phyloP scores from a whole-genome alignment of 2,113 vertebrate genomes.

The Apodemus speciosus region DNA sequence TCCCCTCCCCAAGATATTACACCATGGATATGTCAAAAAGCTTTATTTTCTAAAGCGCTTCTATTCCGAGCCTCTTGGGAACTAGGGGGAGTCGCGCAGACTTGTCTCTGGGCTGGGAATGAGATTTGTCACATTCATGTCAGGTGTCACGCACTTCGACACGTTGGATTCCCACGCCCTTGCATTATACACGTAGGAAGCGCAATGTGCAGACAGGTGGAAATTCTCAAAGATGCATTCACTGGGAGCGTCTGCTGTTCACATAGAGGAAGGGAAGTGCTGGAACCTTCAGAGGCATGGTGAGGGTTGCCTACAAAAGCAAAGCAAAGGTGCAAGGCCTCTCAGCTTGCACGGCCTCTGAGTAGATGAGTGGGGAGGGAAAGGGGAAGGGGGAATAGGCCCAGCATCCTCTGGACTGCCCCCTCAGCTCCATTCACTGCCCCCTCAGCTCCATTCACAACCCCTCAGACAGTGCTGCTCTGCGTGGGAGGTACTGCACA shows the following conservation, averaged over 20 bases:
- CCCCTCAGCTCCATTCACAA: neutral
- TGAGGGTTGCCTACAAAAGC: neutral
- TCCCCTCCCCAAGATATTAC: too few relatives aligned
- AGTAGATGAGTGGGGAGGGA: too few relatives aligned
- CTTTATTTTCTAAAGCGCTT: too few relatives aligned
- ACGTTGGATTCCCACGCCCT: too few relatives aligned
- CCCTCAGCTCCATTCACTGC: neutral
- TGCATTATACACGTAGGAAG: neutral
- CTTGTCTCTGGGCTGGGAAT: neutral
- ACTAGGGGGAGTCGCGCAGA: neutral
- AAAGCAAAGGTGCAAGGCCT: neutral
- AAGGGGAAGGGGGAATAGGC: neutral
- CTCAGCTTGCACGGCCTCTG: too few relatives aligned
- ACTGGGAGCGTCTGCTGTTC: neutral
- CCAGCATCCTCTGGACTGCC: neutral
- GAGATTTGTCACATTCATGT: neutral
- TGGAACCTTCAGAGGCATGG: neutral
- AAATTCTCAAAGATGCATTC: neutral
- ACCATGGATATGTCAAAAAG: neutral
- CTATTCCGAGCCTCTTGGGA: neutral
- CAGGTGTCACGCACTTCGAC: neutral
- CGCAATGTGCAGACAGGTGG: too few relatives aligned
- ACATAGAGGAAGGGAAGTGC: rapidly evolving
- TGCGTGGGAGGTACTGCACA: rapidly evolving
- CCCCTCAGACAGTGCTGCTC: neutral